phyloP scores from a whole-genome alignment of 1,140 invertebrate species.

The Drosophila arizonae region DNA sequence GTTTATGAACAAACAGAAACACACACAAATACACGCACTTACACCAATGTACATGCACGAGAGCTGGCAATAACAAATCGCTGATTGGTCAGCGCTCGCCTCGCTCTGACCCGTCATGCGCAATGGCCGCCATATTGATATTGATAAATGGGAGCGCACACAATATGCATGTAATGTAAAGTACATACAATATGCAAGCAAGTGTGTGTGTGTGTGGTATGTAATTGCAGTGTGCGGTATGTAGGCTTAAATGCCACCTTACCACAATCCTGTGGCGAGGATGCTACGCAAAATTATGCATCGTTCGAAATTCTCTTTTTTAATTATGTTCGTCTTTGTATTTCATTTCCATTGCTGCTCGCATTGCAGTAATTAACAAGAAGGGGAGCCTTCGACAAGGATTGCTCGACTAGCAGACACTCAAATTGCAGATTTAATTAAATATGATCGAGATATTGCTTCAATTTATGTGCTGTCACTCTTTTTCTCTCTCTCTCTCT shows the following conservation, averaged over 20 bases:
- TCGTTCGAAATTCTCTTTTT: conserved; percentile 13
- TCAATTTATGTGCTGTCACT: too few relatives aligned
- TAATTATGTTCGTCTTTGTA: conserved; percentile 26
- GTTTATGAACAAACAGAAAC: conserved; percentile 33
- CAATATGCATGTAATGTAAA: conserved; percentile 12
- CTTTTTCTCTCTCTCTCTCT: too few relatives aligned
- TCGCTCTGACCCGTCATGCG: conserved; percentile 56
- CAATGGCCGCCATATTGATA: conserved; percentile 76
- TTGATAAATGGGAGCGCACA: conserved; percentile 36
- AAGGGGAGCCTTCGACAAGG: neutral
- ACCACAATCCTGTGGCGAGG: conserved; percentile 22
- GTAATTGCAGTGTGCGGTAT: conserved; percentile 18
- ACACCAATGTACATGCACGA: conserved; percentile 1
- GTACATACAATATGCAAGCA: neutral
- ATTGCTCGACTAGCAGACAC: too few relatives aligned
- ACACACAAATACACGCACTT: neutral
- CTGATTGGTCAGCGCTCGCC: conserved; percentile 62
- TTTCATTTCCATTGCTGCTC: conserved; percentile 29
- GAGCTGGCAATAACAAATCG: conserved; percentile 48
- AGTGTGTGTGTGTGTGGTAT: conserved; percentile 2
- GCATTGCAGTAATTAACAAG: conserved; percentile 27
- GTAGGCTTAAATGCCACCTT: conserved; percentile 31
- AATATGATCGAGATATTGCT: too few relatives aligned
- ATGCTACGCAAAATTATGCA: conserved; percentile 27
- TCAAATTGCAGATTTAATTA: too few relatives aligned